Base-by-base conservation (phyloP, 2,113 vertebrate species). In the Toxotes jaculatrix region DNA sequence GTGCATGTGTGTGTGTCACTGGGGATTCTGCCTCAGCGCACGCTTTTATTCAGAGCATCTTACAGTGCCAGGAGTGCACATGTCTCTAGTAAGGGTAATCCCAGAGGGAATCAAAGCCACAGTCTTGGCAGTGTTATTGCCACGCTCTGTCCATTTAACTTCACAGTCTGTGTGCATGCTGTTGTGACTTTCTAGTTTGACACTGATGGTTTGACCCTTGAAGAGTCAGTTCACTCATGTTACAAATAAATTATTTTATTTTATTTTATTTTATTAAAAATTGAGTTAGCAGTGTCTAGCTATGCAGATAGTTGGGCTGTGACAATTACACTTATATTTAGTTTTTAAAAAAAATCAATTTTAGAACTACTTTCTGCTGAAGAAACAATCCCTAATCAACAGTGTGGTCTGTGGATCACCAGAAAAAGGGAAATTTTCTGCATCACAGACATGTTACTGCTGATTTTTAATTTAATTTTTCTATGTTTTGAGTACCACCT, bases 21-120 rank as follows among this genome's bases (percentile, higher is more conserved):
- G 1, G 19, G 72, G 71, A 79, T 36, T 80, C 42, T 11, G 60
- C 32, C 38, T 78, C 17, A 72, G 63, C 32, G 47, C 68, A 76
- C 45, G 45, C 63, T 72, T 85, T 81, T 66, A 61, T 72, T 79
- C 51, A 66, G 38, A 64, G 76, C 45, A 78, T 82, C 13, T 82
- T 57, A n/a, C 32, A 84, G 74, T 59, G 63, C 65, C 59, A 56
- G 69, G 65, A 88, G 75, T 78, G 67, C 72, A 74, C 45, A 77
- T 67, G 66, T 81, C 73, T 83, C 16, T 12, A 45, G 70, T 75
- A 56, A 70, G 71, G 53, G 49, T 75, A 74, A 87, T 80, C 79
- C 79, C 79, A 72, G 45, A 82, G 55, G 61, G 72, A 89, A 77
- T 89, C 85, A 85, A 89, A 86, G 78, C 66, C 57, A 57, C 6